Base-by-base conservation (phyloP, 2,113 vertebrate species). In the Mormyrus iriodes region DNA sequence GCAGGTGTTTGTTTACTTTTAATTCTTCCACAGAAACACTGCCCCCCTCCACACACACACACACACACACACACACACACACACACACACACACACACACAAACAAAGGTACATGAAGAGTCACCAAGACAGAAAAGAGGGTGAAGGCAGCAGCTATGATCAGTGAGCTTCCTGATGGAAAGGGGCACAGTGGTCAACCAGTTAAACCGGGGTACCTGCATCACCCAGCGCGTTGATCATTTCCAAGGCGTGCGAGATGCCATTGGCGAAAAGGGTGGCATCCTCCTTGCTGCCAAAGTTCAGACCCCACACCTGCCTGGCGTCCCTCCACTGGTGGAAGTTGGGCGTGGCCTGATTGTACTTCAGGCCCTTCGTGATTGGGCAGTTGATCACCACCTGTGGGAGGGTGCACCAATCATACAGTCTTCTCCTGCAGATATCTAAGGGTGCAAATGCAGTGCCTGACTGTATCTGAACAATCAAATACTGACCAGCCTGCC, bases 301-400 rank as follows among this genome's bases (percentile, higher is more conserved):
- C 91, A 97, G 94, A 21, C 97, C 97, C 96, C 96, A 97, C 90
- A 97, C 97, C 85, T 97, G 96, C 35, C 95, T 95, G 76, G 94
- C 92, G 0, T 97, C 96, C 0, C 97, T 92, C 97, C 96, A 97
- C 93, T 97, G 97, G 90, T 97, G 97, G 91, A 97, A 97, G 86
- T 87, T 97, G 76, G 96, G 92, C 0, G 97, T 97, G 85, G 97
- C 97, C 91, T 97, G 96, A 89, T 97, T 97, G 46, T 97, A 97
- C 90, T 97, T 97, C 91, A 97, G 93, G 21, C 96, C 97, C 91
- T 95, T 96, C 31, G 94, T 2, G 0, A 97, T 95, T 3, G 96
- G 93, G 91, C 96, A 97, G 93, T 97, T 97, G 91, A 97, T 97
- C 86, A 97, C 97, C 92, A 97, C 96, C 97, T 97, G 87, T 1